These are phyloP conservation scores for Nipponia nippon DNA, from an alignment of 2,113 vertebrate genomes.

Conservation along the genomic window DNA sequence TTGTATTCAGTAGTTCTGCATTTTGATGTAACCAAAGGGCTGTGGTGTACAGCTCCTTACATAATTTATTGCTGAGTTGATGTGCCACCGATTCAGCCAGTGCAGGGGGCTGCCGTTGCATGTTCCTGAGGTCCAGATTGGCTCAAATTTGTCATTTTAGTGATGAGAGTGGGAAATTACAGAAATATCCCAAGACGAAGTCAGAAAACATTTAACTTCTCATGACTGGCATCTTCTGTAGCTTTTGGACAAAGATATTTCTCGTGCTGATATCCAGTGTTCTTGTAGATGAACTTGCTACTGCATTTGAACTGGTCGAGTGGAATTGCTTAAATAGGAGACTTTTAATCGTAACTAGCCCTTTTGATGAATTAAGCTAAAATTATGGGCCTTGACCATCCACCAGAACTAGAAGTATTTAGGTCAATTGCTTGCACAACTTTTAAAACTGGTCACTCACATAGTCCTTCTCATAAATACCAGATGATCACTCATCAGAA, in stretches of 20 bases:
- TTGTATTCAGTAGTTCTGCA: background rate
- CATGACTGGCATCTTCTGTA: background rate
- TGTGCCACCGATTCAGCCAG: background rate
- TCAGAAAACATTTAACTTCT: background rate
- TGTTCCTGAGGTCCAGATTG: background rate
- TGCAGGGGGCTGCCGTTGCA: background rate
- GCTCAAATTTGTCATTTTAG: background rate
- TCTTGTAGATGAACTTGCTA: background rate
- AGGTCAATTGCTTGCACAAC: background rate
- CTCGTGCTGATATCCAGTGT: background rate
- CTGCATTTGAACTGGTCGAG: background rate
- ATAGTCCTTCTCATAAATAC: conserved; percentile 14
- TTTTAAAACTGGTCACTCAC: background rate
- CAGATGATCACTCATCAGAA: conserved; percentile 11
- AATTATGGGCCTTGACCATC: background rate
- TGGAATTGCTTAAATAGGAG: background rate
- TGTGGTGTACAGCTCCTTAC: background rate
- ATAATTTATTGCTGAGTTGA: background rate
- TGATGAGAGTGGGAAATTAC: background rate
- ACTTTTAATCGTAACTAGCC: background rate
- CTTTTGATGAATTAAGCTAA: background rate
- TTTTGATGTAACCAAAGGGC: background rate
- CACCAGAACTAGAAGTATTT: background rate
- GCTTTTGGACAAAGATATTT: background rate
- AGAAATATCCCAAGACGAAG: background rate